A percentile compares a stretch with the other conserved stretches of the same genome.
Conservation (phyloP, 1,140 invertebrate genomes). For the Drosophila mayri region DNA sequence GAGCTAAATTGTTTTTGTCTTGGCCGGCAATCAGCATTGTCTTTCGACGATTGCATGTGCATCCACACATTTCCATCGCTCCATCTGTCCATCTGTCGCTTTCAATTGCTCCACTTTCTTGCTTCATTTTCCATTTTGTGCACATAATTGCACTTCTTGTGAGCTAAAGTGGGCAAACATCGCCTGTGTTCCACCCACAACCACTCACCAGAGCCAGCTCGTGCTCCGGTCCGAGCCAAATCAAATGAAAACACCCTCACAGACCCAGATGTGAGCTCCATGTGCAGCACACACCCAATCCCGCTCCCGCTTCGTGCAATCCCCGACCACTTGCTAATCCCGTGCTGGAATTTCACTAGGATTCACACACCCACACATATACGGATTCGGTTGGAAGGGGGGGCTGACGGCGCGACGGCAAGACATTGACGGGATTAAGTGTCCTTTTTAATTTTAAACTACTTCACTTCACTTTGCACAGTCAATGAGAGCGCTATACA, state of each 20-base stretch:
- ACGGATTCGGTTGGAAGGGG: constrained; percentile 16
- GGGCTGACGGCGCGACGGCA: constrained; percentile 52
- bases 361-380: constrained; percentile 13
- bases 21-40: constrained; percentile 55
- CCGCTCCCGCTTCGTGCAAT: background rate
- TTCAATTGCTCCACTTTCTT: constrained; percentile 74
- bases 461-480: constrained; percentile 78
- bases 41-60: constrained; percentile 40
- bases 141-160: constrained; percentile 81
- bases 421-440: constrained; percentile 75
- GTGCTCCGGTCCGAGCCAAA: constrained; percentile 51
- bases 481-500: constrained; percentile 53
- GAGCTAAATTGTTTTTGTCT: constrained; percentile 56
- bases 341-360: constrained; percentile 51
- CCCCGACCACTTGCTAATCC: constrained; percentile 52
- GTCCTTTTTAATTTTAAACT: constrained; percentile 83
- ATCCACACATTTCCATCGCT: constrained; percentile 36
- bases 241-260: constrained; percentile 70
- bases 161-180: constrained; percentile 62
- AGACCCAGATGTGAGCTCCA: background rate
- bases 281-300: background rate
- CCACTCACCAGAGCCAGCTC: constrained; percentile 18
- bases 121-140: constrained; percentile 73
- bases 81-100: constrained; percentile 55
- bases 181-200: constrained; percentile 7